Evolutionary conservation across 37 sponge, comb jelly and placozoan species (phyloP).

Genomic region (Bolinopsis microptera): DNA sequence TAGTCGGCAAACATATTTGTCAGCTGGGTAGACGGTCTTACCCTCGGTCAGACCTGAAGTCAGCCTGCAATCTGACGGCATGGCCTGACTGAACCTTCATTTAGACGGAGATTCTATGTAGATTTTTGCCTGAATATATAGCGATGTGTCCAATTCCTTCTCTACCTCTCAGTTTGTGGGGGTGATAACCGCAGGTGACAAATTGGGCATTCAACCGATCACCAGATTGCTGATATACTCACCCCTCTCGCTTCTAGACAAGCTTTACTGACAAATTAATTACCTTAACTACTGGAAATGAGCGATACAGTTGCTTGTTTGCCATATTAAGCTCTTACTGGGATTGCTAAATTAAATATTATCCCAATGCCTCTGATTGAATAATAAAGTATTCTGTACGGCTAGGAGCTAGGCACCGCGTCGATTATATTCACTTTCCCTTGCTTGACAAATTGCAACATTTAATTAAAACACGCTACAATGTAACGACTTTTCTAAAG

Average conservation of each 20-base stretch:
- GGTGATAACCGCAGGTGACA: neutral
- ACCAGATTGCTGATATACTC: neutral
- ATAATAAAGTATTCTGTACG: neutral
- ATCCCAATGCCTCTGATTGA: neutral
- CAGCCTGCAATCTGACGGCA: neutral
- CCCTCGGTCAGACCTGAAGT: neutral
- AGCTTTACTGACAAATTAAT: neutral
- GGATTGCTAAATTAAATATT: neutral
- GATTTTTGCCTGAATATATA: neutral
- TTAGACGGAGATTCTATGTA: neutral
- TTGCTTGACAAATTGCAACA: slow-evolving; percentile 49
- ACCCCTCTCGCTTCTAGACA: neutral
- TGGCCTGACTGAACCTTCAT: neutral
- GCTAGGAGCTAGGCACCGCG: neutral
- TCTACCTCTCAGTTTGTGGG: neutral
- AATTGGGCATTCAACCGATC: neutral
- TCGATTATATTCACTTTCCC: slow-evolving; percentile 45
- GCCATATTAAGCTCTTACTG: neutral
- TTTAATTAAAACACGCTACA: slow-evolving; percentile 45
- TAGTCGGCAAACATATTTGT: neutral
- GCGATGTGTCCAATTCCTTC: neutral
- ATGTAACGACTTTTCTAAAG: slow-evolving; percentile 17
- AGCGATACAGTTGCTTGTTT: neutral
- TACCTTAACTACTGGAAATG: neutral
- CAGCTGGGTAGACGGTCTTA: neutral